Base-by-base conservation (phyloP, 1,140 invertebrate species). In the Bombus cullumanus region DNA sequence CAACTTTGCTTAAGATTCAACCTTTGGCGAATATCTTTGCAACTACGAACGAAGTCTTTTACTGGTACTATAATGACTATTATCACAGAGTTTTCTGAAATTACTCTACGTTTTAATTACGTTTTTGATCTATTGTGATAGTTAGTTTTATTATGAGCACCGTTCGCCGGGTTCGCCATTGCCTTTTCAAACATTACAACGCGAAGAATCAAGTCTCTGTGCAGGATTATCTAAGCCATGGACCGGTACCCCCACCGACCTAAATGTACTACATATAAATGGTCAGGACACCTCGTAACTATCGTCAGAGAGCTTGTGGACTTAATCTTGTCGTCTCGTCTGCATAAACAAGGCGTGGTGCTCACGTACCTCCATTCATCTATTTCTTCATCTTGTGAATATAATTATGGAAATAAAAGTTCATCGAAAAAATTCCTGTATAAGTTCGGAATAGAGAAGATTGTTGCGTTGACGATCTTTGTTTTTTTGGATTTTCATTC, bases 221-320 rank as follows among this genome's bases (percentile, higher is more conserved):
- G 66, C 68, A 74, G 22, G 28, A 88, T 91, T 90, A 90, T 90
- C 90, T 87, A 91, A 91, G 87, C 80, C 90, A 41, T 90, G 89
- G 89, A 91, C 90, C 87, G 90, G 90, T 94, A 93, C 94, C 94
- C 94, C 94, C 94, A 94, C 94, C 94, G 94, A 94, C 93, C 93
- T 94, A 94, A 93, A 94, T 94, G 90, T 84, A 93, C 91, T 90
- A 92, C 91, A 89, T 95, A 95, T 95, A 95, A 95, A 95, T 95
- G 93, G 91, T 92, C 93, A 94, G 93, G 93, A 92, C 92, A 93
- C 92, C 92, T 91, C 93, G 91, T 93, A 93, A 93, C 88, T 92
- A 91, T 89, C 92, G 91, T 90, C 93, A 94, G 94, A 94, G 89
- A 93, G 91, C 89, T 92, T 90, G 88, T 82, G 89, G 89, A 88